Evolutionary conservation across 2,113 vertebrate genomes (phyloP).

Genomic region (Chaetodon auriga): DNA sequence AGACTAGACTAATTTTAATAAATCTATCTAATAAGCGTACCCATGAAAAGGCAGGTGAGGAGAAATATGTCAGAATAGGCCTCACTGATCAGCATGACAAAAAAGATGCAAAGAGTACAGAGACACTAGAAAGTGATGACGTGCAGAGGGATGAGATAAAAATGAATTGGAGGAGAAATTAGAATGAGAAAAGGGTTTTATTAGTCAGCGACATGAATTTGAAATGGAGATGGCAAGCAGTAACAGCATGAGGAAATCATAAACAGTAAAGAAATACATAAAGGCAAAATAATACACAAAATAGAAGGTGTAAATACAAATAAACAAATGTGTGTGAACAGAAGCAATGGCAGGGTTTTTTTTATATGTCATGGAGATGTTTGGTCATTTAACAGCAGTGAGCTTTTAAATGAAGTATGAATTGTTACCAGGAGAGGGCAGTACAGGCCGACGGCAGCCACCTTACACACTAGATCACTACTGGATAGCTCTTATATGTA

Average conservation of each 20-base stretch:
- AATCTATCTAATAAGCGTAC: not conserved
- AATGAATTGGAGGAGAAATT: conserved; percentile 43
- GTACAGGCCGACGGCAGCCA: conserved; percentile 7
- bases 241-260: conserved; percentile 26
- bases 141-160: not conserved
- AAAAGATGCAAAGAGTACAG: not conserved
- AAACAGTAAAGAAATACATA: conserved; percentile 2
- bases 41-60: not conserved
- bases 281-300: not conserved
- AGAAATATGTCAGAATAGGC: not conserved
- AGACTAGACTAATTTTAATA: not conserved
- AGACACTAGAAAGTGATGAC: not conserved
- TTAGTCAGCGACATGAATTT: conserved; percentile 38
- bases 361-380: not conserved
- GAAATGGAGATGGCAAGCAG: conserved; percentile 21
- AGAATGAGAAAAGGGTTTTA: conserved; percentile 62
- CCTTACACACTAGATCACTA: not conserved
- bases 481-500: not conserved
- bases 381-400: not conserved
- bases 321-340: conserved; percentile 7
- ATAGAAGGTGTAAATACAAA: not conserved
- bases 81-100: not conserved
- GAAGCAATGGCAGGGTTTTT: not conserved
- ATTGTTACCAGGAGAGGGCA: conserved; percentile 56
- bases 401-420: not conserved